phyloP scores from a whole-genome alignment of 2,113 vertebrate species.

The Pterocles burchelli region DNA sequence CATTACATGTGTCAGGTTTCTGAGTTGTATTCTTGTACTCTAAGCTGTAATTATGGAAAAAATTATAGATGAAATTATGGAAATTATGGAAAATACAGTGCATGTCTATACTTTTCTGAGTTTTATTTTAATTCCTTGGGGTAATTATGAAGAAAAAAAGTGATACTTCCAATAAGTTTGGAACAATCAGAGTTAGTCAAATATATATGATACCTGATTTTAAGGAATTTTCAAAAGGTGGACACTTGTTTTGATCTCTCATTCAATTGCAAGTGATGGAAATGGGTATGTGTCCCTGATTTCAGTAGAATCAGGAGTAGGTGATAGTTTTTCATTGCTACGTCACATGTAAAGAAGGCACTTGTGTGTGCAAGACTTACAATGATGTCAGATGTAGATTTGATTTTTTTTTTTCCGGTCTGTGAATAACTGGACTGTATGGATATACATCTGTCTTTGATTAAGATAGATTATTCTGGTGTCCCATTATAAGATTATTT shows the following conservation, averaged over 20 bases:
- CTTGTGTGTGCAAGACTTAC: neutral
- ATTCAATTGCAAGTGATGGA: neutral
- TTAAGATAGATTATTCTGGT: constrained; percentile 37
- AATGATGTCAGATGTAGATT: neutral
- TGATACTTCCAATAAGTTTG: neutral
- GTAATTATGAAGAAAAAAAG: neutral
- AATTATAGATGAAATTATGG: neutral
- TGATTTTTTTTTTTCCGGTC: neutral
- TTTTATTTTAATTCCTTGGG: neutral
- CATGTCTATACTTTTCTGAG: neutral
- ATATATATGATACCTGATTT: neutral
- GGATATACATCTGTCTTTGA: constrained; percentile 22
- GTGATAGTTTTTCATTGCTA: neutral
- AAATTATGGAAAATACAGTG: neutral
- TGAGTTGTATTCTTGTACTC: neutral
- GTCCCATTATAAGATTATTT: constrained; percentile 28
- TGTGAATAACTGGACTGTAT: neutral
- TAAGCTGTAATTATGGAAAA: constrained; percentile 5
- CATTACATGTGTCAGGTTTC: neutral
- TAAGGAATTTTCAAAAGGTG: neutral
- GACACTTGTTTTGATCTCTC: neutral
- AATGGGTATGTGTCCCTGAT: neutral
- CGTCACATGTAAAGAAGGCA: neutral
- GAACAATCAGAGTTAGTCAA: neutral
- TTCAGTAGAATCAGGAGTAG: neutral